These are phyloP conservation scores for Hypothenemus hampei DNA, from an alignment of 1,140 invertebrate species.

Conservation along the genomic window DNA sequence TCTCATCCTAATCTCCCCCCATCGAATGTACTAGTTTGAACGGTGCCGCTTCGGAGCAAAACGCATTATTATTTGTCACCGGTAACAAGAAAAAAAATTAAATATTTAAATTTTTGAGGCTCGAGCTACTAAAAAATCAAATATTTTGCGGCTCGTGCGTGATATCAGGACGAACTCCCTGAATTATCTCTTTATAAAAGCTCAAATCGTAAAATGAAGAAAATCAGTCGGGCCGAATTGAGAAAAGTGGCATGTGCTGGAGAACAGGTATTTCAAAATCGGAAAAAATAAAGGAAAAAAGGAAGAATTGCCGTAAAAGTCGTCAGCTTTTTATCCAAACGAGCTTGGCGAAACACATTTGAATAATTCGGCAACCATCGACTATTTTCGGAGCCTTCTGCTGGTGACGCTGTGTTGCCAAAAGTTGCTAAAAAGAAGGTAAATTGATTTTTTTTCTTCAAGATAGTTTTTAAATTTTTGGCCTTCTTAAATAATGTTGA, in stretches of 20 bases:
- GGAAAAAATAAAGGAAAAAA: neutral
- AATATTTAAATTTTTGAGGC: no score
- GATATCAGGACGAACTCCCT: no score
- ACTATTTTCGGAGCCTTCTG: slow-evolving; percentile 3
- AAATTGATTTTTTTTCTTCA: neutral
- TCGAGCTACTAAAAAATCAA: no score
- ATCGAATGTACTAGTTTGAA: no score
- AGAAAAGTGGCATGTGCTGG: slow-evolving; percentile 9
- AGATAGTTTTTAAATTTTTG: no score
- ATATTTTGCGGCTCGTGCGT: no score
- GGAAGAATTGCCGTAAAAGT: slow-evolving; percentile 15
- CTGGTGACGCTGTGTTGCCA: slow-evolving; percentile 6
- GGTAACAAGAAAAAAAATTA: no score
- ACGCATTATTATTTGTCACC: no score
- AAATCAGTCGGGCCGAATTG: neutral
- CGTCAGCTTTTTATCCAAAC: slow-evolving; percentile 27
- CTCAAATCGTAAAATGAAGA: neutral
- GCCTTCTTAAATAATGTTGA: no score
- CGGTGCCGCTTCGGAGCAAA: no score
- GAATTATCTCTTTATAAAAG: no score
- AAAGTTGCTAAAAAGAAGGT: neutral
- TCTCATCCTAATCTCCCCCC: no score
- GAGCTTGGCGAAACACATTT: slow-evolving; percentile 17
- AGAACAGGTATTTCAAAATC: slow-evolving; percentile 4
- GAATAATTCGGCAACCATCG: slow-evolving; percentile 19